These are phyloP conservation scores for Sander vitreus DNA, from an alignment of 2,113 vertebrate genomes.

Conservation along the genomic window DNA sequence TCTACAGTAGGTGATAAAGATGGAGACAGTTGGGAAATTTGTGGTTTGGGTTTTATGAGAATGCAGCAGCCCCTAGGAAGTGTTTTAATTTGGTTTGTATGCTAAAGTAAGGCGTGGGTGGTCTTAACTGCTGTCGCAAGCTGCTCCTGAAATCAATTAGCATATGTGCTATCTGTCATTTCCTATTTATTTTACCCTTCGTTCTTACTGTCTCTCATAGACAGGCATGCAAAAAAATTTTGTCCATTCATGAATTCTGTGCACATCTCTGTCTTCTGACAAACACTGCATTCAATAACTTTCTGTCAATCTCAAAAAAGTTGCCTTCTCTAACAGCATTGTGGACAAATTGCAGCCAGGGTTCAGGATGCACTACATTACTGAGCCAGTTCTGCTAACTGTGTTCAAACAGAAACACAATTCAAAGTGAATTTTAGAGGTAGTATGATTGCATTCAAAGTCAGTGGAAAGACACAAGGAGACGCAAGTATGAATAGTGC, in stretches of 20 bases:
- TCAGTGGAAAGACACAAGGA: background rate
- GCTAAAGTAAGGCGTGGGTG: conserved; percentile 57
- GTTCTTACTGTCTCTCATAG: background rate
- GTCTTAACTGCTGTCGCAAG: conserved; percentile 53
- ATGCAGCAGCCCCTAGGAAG: conserved; percentile 35
- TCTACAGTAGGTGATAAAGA: conserved; percentile 54
- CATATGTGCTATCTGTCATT: conserved; percentile 38
- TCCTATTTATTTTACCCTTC: conserved; percentile 5
- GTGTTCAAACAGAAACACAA: background rate
- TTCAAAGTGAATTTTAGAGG: background rate
- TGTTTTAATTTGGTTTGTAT: conserved; percentile 67
- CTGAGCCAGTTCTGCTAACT: background rate
- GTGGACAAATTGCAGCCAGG: background rate
- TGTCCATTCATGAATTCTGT: background rate
- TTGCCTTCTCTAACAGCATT: background rate
- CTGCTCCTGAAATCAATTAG: conserved; percentile 55
- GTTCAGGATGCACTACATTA: background rate
- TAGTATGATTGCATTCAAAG: background rate
- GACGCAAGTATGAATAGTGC: background rate
- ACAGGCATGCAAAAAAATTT: background rate
- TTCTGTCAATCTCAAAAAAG: background rate
- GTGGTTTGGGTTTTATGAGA: conserved; percentile 61
- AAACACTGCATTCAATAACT: background rate
- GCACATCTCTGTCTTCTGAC: background rate
- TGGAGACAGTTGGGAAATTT: conserved; percentile 64